Percentiles rank a stretch among this genome's conserved stretches.
Conservation (phyloP, 2,797 vertebrate species). For the Pelochelys cantorii region DNA sequence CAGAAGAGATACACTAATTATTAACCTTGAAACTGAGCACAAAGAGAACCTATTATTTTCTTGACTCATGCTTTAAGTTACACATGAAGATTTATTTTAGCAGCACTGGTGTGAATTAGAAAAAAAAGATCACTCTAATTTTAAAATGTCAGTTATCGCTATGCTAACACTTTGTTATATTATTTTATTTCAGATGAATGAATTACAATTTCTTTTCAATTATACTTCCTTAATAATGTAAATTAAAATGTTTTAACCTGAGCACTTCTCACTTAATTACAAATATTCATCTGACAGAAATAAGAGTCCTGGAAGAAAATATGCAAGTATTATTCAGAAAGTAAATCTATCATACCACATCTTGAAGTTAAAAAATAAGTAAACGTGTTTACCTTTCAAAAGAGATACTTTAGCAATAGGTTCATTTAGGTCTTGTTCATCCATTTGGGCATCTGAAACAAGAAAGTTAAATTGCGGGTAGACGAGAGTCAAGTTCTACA, state of each 20-base stretch:
- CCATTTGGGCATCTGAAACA: conserved; percentile 94
- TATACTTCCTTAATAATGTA: background rate
- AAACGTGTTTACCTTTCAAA: conserved; percentile 89
- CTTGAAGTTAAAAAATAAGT: conserved; percentile 43
- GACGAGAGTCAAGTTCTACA: background rate
- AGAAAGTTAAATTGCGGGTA: conserved; percentile 11
- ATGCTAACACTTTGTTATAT: background rate
- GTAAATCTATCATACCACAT: background rate
- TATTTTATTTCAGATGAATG: background rate
- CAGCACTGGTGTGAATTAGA: background rate
- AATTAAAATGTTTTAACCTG: background rate
- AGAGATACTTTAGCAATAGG: conserved; percentile 93
- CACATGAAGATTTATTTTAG: background rate
- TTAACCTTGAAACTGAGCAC: background rate
- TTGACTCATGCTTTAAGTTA: background rate
- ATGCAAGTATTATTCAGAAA: conserved; percentile 11
- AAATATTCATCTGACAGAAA: conserved; percentile 24
- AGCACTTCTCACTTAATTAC: background rate
- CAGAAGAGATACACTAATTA: background rate
- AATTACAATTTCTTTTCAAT: background rate
- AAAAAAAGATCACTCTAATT: background rate
- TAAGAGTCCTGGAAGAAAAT: background rate
- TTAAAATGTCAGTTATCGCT: background rate
- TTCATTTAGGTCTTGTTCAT: conserved; percentile 95
- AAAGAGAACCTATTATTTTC: background rate